Percentiles rank a stretch among this genome's conserved stretches.
Evolutionary conservation across 2,113 vertebrate species (phyloP).

Genomic region (Saccopteryx bilineata): DNA sequence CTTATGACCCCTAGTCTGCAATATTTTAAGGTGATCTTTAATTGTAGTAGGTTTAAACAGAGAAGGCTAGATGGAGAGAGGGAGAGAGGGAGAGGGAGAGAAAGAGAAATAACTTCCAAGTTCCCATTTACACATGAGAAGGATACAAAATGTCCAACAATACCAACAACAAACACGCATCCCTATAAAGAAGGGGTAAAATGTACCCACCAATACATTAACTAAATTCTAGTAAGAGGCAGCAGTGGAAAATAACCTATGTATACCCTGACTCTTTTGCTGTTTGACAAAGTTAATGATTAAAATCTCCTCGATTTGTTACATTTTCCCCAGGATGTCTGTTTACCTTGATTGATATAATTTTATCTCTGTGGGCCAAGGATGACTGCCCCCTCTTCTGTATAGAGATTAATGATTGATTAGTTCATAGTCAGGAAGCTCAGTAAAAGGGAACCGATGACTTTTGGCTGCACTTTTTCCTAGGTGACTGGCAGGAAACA

Average conservation of each 20-base stretch:
- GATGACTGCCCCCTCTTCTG: slow-evolving; percentile 61
- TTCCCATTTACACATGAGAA: slow-evolving; percentile 3
- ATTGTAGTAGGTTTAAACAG: not conserved
- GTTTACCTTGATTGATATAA: slow-evolving; percentile 73
- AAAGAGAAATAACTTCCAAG: not conserved
- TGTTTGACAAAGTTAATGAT: slow-evolving; percentile 85
- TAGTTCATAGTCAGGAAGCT: rapidly evolving
- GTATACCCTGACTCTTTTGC: not conserved
- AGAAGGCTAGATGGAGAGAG: not conserved
- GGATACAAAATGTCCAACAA: not conserved
- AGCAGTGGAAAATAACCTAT: not conserved
- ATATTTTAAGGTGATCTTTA: slow-evolving; percentile 26
- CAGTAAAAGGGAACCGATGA: slow-evolving; percentile 49
- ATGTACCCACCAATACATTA: not conserved
- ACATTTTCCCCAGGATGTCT: not conserved
- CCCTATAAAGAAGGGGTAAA: not conserved
- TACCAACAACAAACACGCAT: not conserved
- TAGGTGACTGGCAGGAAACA: not conserved
- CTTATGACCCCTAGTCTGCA: not conserved
- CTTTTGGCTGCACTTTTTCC: rapidly evolving
- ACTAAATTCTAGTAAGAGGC: not conserved
- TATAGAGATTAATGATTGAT: slow-evolving; percentile 86
- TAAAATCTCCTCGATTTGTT: not conserved
- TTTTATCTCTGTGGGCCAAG: slow-evolving; percentile 75
- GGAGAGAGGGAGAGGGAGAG: not conserved